Conservation (phyloP, 2,113 vertebrate genomes). For the Tyrannus savana region DNA sequence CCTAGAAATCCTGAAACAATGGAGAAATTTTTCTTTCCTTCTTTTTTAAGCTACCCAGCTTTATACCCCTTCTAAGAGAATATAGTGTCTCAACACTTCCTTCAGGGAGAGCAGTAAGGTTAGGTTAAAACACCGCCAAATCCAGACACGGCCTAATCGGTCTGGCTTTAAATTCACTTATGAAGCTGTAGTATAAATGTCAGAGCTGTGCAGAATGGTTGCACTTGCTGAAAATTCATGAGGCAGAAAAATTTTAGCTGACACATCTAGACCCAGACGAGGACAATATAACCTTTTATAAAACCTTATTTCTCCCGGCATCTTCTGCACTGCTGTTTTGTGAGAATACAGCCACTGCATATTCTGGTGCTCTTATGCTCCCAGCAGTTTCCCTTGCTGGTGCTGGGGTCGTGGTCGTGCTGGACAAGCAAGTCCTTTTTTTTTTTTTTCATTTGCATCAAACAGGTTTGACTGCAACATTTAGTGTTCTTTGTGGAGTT, state of each 20-base stretch:
- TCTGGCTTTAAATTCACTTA: not conserved
- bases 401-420: rapidly evolving
- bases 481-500: not conserved
- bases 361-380: rapidly evolving
- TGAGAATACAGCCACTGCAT: not conserved
- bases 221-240: not conserved
- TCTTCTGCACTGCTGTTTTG: not conserved
- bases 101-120: not conserved
- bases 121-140: not conserved
- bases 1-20: not conserved
- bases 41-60: not conserved
- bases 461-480: not conserved
- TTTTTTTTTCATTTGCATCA: not conserved
- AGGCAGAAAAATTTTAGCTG: not conserved
- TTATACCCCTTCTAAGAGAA: not conserved
- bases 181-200: not conserved
- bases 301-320: not conserved
- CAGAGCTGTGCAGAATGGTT: not conserved
- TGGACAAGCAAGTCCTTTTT: not conserved
- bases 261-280: not conserved
- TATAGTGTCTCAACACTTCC: not conserved
- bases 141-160: rapidly evolving
- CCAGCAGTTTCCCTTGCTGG: rapidly evolving
- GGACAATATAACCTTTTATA: not conserved
- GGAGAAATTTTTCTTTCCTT: rapidly evolving